A percentile compares a stretch with the other conserved stretches of the same genome.
Conservation (phyloP, 1,140 invertebrate species). For the Zaprionus ghesquierei region DNA sequence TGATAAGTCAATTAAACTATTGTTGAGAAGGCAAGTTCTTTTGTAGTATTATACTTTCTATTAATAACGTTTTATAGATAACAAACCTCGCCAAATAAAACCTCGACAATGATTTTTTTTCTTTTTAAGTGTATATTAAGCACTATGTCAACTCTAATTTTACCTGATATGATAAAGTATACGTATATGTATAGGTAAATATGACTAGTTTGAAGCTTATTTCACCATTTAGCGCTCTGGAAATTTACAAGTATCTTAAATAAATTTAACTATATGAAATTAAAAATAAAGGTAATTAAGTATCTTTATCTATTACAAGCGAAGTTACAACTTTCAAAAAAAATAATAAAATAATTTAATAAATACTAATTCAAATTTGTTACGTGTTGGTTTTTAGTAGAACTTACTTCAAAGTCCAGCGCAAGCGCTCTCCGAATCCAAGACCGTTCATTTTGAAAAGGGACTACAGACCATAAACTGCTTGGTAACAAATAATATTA, state of each 20-base stretch:
- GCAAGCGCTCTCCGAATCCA: slow-evolving; percentile 66
- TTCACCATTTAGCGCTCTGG: background rate
- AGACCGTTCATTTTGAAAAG: slow-evolving; percentile 59
- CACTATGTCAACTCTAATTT: background rate
- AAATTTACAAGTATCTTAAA: background rate
- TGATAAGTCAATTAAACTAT: background rate
- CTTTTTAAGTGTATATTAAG: background rate
- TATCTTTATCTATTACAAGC: background rate
- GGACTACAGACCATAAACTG: slow-evolving; percentile 5
- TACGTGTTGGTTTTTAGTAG: slow-evolving; percentile 30
- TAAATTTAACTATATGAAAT: background rate
- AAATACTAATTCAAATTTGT: background rate
- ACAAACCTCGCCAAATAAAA: background rate
- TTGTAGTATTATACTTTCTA: background rate
- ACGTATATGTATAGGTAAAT: background rate
- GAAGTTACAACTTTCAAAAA: background rate
- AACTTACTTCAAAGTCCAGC: slow-evolving; percentile 76
- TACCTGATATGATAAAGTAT: slow-evolving; percentile 5
- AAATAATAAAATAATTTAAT: background rate
- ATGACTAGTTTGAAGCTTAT: background rate
- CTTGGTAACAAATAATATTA: background rate
- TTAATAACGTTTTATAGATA: background rate
- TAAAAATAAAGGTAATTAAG: no score
- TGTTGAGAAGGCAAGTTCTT: background rate
- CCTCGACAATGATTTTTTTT: background rate